Evolutionary conservation across 2,888 invertebrate species (phyloP), one percentile per base, ranked within the genome.

Genomic region (Tachina fera): DNA sequence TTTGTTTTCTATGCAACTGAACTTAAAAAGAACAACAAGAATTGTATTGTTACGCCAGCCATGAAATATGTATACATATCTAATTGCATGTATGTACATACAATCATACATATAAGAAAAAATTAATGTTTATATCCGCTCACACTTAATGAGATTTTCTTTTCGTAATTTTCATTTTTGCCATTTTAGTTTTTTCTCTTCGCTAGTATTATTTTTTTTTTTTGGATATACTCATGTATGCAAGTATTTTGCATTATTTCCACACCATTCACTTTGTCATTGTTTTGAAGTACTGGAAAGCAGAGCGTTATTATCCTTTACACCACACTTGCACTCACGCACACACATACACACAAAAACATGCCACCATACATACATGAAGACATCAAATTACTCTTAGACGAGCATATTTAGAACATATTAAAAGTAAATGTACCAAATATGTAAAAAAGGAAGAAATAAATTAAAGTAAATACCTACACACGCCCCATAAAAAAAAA

Each of bases 81-180:
- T 31, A 6, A 4, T 0, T 31, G 31, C 4, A 31, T 31, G 6
- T 31, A 31, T 31, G 31, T 31, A 31, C 4, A 4, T 31, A 3
- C 3, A 3, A 1, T 22, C 31, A 31, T 31, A 31, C 31, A 70
- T 16, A 47, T 11, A 51, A 31, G 14, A 60, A 79, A 60, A 80
- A 83, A 76, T 86, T 86, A 80, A 86, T 86, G 79, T 80, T 83
- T 72, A 80, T 86, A 86, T 86, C 86, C 86, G 79, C 77, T 83
- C 76, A 72, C 79, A 86, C 79, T 86, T 83, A 86, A 86, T 86
- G 86, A 83, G 86, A 86, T 83, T 86, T 80, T 70, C 77, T 53
- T 79, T 74, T 60, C 60, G 71, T 67, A 75, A 67, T 63, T 68
- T 67, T 72, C 6, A 13, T 53, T 53, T 53, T 58, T 63, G 41